Evolutionary conservation across 2,888 invertebrate genomes (phyloP).

Genomic region (Drosophila monieri): DNA sequence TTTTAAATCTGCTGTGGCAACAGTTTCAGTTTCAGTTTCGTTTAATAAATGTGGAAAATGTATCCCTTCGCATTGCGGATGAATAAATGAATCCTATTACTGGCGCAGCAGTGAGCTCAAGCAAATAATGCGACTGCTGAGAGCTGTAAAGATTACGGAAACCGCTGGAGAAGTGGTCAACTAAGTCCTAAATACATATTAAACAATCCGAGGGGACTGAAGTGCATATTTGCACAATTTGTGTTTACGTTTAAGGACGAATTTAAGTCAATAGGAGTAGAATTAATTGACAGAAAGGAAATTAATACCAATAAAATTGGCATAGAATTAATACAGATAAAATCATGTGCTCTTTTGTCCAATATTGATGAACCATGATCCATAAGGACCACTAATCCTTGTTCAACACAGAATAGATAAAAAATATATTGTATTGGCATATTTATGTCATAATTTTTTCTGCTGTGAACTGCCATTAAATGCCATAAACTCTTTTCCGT

Average conservation of each 20-base stretch:
- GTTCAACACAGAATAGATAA: not conserved
- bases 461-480: conserved; percentile 18
- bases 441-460: conserved; percentile 13
- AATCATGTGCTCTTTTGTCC: not conserved
- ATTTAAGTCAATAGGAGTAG: not conserved
- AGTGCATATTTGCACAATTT: conserved; percentile 1
- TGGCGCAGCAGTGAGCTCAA: conserved; percentile 13
- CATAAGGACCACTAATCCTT: not conserved
- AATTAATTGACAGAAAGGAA: not conserved
- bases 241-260: not conserved
- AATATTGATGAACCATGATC: conserved; percentile 6
- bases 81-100: conserved; percentile 26
- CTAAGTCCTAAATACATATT: conserved; percentile 35
- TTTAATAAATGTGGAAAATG: conserved; percentile 18
- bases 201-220: not conserved
- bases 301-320: not conserved
- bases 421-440: not conserved
- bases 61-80: not conserved
- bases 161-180: conserved; percentile 22
- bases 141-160: conserved; percentile 23
- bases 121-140: conserved; percentile 28
- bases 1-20: conserved; percentile 15
- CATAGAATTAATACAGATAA: too few species aligned
- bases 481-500: conserved; percentile 27
- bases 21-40: conserved; percentile 18